Percentiles rank a stretch among this genome's conserved stretches.
phyloP scores from a whole-genome alignment of 1,140 invertebrate genomes.

The Homalodisca vitripennis region DNA sequence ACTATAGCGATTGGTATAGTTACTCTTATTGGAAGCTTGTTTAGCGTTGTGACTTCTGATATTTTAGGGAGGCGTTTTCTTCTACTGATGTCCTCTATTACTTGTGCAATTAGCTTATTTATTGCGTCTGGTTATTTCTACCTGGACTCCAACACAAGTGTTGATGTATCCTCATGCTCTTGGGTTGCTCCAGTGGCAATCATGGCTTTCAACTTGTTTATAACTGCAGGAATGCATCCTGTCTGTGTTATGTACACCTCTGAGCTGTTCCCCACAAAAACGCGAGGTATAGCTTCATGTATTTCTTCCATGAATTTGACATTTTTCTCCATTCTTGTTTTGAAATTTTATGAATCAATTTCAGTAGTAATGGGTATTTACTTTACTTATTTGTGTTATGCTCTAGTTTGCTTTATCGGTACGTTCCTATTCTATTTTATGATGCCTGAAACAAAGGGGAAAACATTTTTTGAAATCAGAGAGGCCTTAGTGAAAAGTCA shows the following conservation, averaged over 20 bases:
- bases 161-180: neutral
- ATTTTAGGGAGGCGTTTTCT: neutral
- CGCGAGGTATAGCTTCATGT: slow-evolving; percentile 31
- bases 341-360: slow-evolving; percentile 68
- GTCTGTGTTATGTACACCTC: slow-evolving; percentile 35
- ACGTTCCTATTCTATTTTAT: slow-evolving; percentile 63
- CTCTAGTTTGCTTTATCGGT: slow-evolving; percentile 55
- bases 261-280: slow-evolving; percentile 35
- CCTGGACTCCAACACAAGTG: neutral
- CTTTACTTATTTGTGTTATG: slow-evolving; percentile 77
- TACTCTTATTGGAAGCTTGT: neutral
- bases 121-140: neutral
- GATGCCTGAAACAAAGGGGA: slow-evolving; percentile 81
- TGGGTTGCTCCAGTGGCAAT: slow-evolving; percentile 34
- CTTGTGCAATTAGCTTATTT: neutral
- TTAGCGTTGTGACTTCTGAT: neutral
- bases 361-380: slow-evolving; percentile 60
- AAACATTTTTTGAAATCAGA: slow-evolving; percentile 70
- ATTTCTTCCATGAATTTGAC: slow-evolving; percentile 33
- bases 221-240: slow-evolving; percentile 33
- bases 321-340: slow-evolving; percentile 59
- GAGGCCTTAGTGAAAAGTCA: too few relatives aligned
- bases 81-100: neutral
- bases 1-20: neutral
- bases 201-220: slow-evolving; percentile 31